Percentiles rank a stretch among this genome's conserved stretches.
These are phyloP conservation scores for Leptopilina drosophilae DNA, from an alignment of 2,888 invertebrate species.

Conservation along the genomic window DNA sequence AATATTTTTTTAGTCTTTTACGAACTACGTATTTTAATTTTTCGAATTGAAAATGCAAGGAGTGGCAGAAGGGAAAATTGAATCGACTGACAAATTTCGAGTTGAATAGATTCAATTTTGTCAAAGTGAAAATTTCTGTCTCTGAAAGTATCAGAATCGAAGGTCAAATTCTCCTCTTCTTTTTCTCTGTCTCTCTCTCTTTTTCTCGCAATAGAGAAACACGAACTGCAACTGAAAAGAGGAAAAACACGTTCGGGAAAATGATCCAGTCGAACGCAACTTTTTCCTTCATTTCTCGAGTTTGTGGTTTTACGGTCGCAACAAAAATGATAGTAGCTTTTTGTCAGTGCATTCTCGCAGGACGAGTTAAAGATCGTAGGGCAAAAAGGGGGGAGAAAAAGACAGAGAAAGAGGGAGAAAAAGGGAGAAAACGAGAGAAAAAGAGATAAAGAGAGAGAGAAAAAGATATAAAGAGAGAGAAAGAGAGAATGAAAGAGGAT, in stretches of 20 bases:
- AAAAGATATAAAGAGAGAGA: too few relatives aligned
- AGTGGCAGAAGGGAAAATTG: neutral
- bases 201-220: constrained; percentile 8
- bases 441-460: too few relatives aligned
- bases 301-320: constrained; percentile 43
- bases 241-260: constrained; percentile 52
- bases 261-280: constrained; percentile 52
- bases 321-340: constrained; percentile 44
- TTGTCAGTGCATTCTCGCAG: constrained; percentile 40
- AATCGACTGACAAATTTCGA: neutral
- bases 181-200: too few relatives aligned
- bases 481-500: neutral
- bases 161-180: neutral
- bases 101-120: constrained; percentile 11
- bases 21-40: too few relatives aligned
- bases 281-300: constrained; percentile 45
- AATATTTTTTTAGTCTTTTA: too few relatives aligned
- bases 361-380: constrained; percentile 42
- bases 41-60: neutral
- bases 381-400: neutral
- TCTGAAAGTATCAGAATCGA: neutral
- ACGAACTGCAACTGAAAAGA: neutral
- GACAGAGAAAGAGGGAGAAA: too few relatives aligned
- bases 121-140: constrained; percentile 28
- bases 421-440: too few relatives aligned